A percentile compares a stretch with the other conserved stretches of the same genome.
Conservation (phyloP, 2,797 vertebrate species). For the Poliocrania exsul region DNA sequence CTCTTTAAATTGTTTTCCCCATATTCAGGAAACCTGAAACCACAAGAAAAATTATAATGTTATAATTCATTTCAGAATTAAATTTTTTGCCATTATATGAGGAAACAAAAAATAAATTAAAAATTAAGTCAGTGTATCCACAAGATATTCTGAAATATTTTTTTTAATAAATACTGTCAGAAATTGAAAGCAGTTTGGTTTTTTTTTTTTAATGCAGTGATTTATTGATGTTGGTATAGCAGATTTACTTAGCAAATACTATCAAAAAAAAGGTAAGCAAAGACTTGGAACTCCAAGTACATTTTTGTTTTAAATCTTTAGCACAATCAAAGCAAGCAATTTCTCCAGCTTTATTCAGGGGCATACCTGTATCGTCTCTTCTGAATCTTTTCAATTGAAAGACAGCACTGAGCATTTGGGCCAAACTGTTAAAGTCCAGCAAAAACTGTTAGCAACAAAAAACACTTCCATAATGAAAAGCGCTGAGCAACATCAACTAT, state of each 20-base stretch:
- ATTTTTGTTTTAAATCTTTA: background rate
- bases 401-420: background rate
- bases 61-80: background rate
- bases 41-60: background rate
- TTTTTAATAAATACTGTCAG: background rate
- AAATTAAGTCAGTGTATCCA: background rate
- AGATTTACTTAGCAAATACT: background rate
- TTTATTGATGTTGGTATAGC: background rate
- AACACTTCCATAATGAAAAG: background rate
- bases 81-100: background rate
- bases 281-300: background rate
- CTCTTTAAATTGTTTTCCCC: background rate
- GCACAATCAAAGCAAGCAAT: background rate
- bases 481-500: background rate
- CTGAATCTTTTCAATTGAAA: background rate
- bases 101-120: background rate
- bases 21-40: background rate
- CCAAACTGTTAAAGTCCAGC: background rate
- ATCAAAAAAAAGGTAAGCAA: background rate
- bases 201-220: background rate
- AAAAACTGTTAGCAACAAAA: background rate
- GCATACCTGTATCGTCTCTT: background rate
- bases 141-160: background rate
- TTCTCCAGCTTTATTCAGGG: background rate
- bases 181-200: background rate